These are phyloP conservation scores for Tenthredo scrophulariae DNA, from an alignment of 2,888 invertebrate species.

Conservation along the genomic window DNA sequence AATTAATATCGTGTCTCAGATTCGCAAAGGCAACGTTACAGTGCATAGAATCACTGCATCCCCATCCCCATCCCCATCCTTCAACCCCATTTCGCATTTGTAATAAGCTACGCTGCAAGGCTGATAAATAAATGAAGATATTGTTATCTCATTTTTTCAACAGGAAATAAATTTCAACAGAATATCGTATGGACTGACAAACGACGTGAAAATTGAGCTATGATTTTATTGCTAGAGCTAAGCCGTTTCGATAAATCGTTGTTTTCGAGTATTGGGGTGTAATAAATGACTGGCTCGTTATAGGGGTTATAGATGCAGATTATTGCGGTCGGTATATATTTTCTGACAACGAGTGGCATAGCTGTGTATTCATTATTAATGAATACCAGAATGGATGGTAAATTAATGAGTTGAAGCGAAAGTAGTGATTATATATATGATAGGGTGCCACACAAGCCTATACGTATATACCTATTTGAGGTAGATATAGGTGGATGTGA, in stretches of 20 bases:
- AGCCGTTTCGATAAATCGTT: neutral
- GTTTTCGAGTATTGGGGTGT: neutral
- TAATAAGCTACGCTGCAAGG: neutral
- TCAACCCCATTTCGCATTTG: neutral
- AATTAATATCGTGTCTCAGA: neutral
- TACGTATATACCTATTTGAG: neutral
- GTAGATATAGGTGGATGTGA: neutral
- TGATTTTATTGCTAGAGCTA: neutral
- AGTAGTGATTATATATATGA: neutral
- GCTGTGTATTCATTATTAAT: neutral
- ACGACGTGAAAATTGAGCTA: neutral
- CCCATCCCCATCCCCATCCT: neutral
- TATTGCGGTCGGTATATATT: neutral
- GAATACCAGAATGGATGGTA: neutral
- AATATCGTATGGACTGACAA: neutral
- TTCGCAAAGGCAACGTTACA: neutral
- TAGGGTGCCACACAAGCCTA: neutral
- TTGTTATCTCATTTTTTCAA: neutral
- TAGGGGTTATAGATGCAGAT: slow-evolving; percentile 17
- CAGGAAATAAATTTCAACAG: neutral
- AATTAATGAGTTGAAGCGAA: neutral
- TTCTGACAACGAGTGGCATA: neutral
- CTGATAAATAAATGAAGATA: neutral
- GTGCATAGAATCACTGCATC: neutral
- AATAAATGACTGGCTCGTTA: neutral